Evolutionary conservation across 2,888 invertebrate species (phyloP).

Genomic region (Apodemia duryi): DNA sequence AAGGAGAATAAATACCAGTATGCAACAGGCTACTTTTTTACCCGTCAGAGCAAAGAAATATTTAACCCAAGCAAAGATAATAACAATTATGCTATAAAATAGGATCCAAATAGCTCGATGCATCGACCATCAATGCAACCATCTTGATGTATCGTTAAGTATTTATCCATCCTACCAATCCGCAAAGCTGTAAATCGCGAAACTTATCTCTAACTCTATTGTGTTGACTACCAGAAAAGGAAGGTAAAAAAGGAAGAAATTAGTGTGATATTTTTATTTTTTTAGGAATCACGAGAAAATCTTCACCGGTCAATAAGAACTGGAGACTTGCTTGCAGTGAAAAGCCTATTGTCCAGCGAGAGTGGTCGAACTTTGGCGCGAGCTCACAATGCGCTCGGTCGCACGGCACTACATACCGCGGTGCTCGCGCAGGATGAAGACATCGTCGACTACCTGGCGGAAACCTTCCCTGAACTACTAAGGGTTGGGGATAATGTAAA

Average conservation of each 20-base stretch:
- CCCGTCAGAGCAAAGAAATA: no score
- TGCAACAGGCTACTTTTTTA: no score
- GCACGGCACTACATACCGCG: conserved; percentile 91
- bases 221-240: no score
- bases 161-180: no score
- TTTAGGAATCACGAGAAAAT: conserved; percentile 86
- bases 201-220: no score
- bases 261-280: not conserved
- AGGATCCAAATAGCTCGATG: no score
- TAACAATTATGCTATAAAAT: no score
- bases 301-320: conserved; percentile 84
- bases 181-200: no score
- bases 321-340: conserved; percentile 81
- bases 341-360: conserved; percentile 76
- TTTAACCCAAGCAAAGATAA: no score
- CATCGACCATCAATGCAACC: no score
- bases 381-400: conserved; percentile 83
- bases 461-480: conserved; percentile 85
- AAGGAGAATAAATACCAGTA: no score
- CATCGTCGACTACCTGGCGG: conserved; percentile 87
- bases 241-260: not conserved
- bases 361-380: conserved; percentile 58
- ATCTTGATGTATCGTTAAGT: no score
- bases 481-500: conserved; percentile 82
- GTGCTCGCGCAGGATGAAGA: conserved; percentile 90